Evolutionary conservation across 2,888 invertebrate species (phyloP), one percentile per base, ranked within the genome.

Genomic region (Andricus curvator): DNA sequence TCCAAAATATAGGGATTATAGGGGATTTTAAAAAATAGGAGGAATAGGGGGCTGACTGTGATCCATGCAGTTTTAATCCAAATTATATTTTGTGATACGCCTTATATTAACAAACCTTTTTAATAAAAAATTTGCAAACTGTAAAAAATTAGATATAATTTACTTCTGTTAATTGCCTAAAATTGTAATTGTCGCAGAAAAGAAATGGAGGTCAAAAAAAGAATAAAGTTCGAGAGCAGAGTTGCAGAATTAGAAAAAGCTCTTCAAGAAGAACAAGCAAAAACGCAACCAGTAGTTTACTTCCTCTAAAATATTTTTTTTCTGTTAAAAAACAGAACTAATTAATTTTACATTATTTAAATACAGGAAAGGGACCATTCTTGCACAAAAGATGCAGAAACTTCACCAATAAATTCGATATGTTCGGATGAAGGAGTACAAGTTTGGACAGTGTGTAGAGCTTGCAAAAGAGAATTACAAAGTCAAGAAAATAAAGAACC

Each of bases 391-490:
- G 78, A 81, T 15, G 82, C 44, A 20, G 83, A 80, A n/a, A 88
- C 86, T 1, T 86, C 87, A 37, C 84, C 85, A 11, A 81, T 60
- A 8, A 87, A 89, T 60, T 79, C 83, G 20, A 87, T 85, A 86
- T 79, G 17, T 33, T 41, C 41, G 11, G 37, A 62, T 20, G 74
- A 79, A 41, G 60, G 51, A 65, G 64, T 70, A 29, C 70, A 70
- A 70, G 70, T 70, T 51, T 70, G 70, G 70, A 85, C 86, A 6
- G 82, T 87, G 37, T 90, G 90, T 81, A 84, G 84, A 70, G 84
- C 84, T n/a, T 89, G 89, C 65, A 85, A 86, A 25, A 81, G 70
- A 44, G 86, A 88, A 83, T 80, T 83, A n/a, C 80, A 83, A 77
- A 56, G 84, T 65, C 82, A 82, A 64, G 86, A 84, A 29, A 82